Base-by-base conservation (phyloP, 53 echinoderm and acorn worm genomes). In the Glandiceps talaboti region DNA sequence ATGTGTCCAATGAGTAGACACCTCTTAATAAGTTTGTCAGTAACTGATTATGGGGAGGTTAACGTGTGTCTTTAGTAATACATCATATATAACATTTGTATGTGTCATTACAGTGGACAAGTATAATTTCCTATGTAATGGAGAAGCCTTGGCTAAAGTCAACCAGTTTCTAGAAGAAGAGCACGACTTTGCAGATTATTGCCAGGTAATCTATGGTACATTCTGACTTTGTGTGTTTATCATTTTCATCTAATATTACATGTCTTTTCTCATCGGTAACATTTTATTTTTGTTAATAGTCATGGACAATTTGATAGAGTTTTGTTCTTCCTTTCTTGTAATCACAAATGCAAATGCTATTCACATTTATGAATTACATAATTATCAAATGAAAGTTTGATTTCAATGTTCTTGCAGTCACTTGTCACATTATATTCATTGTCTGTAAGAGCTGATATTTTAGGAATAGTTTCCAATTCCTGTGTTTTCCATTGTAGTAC, bases 171-270 rank as follows among this genome's bases (percentile, higher is more conserved):
- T 99, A 45, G 76, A 84, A 29, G 93, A 94, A 75, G 99, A 99
- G 79, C 99, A 99, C 83, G 86, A 89, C 74, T 99, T 99, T 94
- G 93, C 93, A 80, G 99, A 99, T 33, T 91, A 91, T 76, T 99
- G 99, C 82, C 1, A 94, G 87, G 99, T 99, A 81, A n/a, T n/a
- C n/a, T n/a, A n/a, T n/a, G n/a, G n/a, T n/a, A n/a, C n/a, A n/a
- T n/a, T n/a, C n/a, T n/a, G n/a, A n/a, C n/a, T n/a, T n/a, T n/a
- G n/a, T n/a, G n/a, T n/a, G n/a, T n/a, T n/a, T n/a, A n/a, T n/a
- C n/a, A n/a, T n/a, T n/a, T n/a, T n/a, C n/a, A n/a, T n/a, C n/a
- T n/a, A n/a, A n/a, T n/a, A n/a, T n/a, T n/a, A n/a, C n/a, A n/a
- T n/a, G n/a, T n/a, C n/a, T n/a, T n/a, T n/a, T n/a, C n/a, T n/a